Evolutionary conservation across 1,140 invertebrate genomes (phyloP).

Genomic region (Drosophila kurseongensis): DNA sequence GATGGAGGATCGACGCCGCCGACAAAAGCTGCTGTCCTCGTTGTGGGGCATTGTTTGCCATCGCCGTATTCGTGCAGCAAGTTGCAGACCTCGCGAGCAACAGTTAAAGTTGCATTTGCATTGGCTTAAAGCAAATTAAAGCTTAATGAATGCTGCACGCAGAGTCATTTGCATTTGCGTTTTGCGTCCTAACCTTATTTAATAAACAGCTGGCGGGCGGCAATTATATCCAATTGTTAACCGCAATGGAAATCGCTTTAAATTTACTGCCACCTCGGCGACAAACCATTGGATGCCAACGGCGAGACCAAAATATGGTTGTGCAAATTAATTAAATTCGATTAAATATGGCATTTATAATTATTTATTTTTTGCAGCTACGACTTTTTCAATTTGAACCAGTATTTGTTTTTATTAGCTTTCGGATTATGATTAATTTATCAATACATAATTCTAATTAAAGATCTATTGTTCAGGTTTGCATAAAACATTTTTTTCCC

Average conservation of each 20-base stretch:
- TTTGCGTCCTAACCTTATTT: slow-evolving; percentile 41
- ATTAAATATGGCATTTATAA: slow-evolving; percentile 65
- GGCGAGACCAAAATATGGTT: slow-evolving; percentile 47
- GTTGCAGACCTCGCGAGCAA: slow-evolving; percentile 13
- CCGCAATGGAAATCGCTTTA: slow-evolving; percentile 62
- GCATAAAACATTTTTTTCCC: not conserved
- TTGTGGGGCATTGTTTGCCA: slow-evolving; percentile 14
- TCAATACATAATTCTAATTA: slow-evolving; percentile 46
- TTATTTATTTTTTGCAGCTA: slow-evolving; percentile 39
- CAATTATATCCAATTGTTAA: slow-evolving; percentile 65
- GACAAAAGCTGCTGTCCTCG: slow-evolving; percentile 2
- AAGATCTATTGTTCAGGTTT: slow-evolving; percentile 39
- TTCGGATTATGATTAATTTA: slow-evolving; percentile 51
- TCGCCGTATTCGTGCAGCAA: not conserved
- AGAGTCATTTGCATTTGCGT: slow-evolving; percentile 18
- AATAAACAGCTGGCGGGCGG: slow-evolving; percentile 48
- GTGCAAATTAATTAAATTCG: slow-evolving; percentile 72
- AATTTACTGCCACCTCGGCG: slow-evolving; percentile 28
- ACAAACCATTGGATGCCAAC: slow-evolving; percentile 8
- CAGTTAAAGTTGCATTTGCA: slow-evolving; percentile 34
- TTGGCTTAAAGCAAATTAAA: slow-evolving; percentile 38
- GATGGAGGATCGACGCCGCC: slow-evolving; percentile 11
- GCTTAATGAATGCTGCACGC: slow-evolving; percentile 27
- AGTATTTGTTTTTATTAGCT: slow-evolving; percentile 21
- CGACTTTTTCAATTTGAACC: slow-evolving; percentile 34